These are phyloP conservation scores for Atrichornis clamosus DNA, from an alignment of 2,113 vertebrate genomes.

Conservation along the genomic window DNA sequence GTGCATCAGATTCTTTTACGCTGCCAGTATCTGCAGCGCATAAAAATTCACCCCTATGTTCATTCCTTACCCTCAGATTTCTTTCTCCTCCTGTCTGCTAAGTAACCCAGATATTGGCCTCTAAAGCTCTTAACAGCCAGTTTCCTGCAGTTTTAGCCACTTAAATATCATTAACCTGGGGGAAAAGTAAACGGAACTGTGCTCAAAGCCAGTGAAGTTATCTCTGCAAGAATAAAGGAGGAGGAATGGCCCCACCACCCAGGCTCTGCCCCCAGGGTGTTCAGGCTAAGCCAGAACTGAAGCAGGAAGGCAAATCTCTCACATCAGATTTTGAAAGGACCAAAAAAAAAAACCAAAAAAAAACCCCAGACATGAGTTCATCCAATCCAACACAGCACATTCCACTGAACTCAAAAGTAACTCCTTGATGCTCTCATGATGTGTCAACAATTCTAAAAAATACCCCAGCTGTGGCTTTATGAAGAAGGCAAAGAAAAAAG, in stretches of 20 bases:
- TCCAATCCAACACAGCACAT: neutral
- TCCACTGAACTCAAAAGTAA: neutral
- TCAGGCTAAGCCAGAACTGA: neutral
- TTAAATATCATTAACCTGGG: neutral
- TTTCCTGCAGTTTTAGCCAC: neutral
- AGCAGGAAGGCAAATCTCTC: neutral
- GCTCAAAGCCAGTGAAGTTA: neutral
- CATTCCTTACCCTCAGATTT: neutral
- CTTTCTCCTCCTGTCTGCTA: neutral
- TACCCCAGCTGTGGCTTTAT: neutral
- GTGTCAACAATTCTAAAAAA: neutral
- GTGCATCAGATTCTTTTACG: neutral
- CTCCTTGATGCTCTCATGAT: neutral
- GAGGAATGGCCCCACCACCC: fast-evolving
- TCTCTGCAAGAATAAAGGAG: neutral
- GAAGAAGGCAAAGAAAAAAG: neutral
- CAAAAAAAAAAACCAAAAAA: neutral
- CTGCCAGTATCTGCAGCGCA: neutral
- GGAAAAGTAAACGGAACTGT: neutral
- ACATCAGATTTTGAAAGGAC: neutral
- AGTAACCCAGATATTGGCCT: neutral
- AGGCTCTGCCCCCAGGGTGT: neutral
- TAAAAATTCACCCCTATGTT: neutral
- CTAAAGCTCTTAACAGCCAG: neutral
- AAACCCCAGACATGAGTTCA: neutral